Percentiles rank a stretch among this genome's conserved stretches.
These are phyloP conservation scores for Microtus pennsylvanicus DNA, from an alignment of 2,113 vertebrate species.

Conservation along the genomic window DNA sequence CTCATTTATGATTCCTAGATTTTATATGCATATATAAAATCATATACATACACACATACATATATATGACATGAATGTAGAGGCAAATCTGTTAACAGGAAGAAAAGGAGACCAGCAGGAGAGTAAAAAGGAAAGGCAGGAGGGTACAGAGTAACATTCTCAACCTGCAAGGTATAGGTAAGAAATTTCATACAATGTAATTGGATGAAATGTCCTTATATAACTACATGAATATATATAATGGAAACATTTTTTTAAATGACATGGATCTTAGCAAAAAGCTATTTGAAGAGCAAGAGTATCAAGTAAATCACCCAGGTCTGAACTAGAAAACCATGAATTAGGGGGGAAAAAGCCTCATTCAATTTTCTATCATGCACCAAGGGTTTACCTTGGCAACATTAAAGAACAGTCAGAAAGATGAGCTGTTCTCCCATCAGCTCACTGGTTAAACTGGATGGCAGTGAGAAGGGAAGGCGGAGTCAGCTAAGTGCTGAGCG, in stretches of 20 bases:
- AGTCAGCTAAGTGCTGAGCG: not conserved
- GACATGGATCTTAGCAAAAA: not conserved
- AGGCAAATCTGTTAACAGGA: not conserved
- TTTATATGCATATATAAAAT: not conserved
- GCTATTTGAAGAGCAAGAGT: not conserved
- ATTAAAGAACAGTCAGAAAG: not conserved
- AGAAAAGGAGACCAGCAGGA: not conserved
- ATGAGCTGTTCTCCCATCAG: not conserved
- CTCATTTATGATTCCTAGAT: not conserved
- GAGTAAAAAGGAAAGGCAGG: not conserved
- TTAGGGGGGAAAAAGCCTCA: not conserved
- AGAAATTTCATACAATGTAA: not conserved
- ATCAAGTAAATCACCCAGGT: not conserved
- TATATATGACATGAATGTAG: not conserved
- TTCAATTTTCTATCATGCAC: slow-evolving; percentile 10
- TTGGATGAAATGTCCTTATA: not conserved
- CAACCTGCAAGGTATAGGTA: too few species aligned
- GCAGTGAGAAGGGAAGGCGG: not conserved
- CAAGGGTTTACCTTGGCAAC: not conserved
- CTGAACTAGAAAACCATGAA: not conserved
- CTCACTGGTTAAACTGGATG: not conserved
- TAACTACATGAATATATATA: not conserved
- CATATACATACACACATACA: not conserved
- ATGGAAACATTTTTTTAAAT: not conserved
- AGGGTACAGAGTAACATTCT: not conserved